Percentiles rank a stretch among this genome's conserved stretches.
Evolutionary conservation across 64 coral and sea anemone species (phyloP).

Genomic region (Porites australiensis): DNA sequence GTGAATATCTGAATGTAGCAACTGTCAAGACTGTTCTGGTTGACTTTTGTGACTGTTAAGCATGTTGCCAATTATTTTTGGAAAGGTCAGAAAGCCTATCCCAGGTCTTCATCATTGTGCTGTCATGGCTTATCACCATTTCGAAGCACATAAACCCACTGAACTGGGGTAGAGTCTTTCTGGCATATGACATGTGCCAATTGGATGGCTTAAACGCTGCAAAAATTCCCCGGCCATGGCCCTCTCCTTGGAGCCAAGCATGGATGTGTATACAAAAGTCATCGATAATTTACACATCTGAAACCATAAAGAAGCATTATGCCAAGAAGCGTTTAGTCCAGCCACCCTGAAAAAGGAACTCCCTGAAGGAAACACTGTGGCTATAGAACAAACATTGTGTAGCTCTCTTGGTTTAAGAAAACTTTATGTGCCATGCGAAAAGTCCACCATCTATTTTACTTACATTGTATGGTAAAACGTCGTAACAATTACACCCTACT

Average conservation of each 20-base stretch:
- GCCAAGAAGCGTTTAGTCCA: not conserved
- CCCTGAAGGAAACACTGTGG: slow-evolving; percentile 3
- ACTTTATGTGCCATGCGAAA: slow-evolving; percentile 23
- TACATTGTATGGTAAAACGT: slow-evolving; percentile 9
- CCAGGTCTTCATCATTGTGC: slow-evolving; percentile 4
- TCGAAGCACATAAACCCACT: not conserved
- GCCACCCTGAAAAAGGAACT: not conserved
- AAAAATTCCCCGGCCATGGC: not conserved
- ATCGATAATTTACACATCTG: slow-evolving; percentile 14
- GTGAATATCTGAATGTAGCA: too few relatives aligned
- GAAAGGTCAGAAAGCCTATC: slow-evolving; percentile 20
- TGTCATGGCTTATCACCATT: not conserved
- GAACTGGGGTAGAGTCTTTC: not conserved
- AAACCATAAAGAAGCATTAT: not conserved
- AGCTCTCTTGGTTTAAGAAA: slow-evolving; percentile 17
- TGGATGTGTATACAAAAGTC: slow-evolving; percentile 31
- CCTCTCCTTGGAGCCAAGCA: not conserved
- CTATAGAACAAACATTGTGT: slow-evolving; percentile 37
- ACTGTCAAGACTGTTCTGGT: too few relatives aligned
- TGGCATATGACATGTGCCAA: slow-evolving; percentile 44
- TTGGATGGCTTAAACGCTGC: slow-evolving; percentile 14
- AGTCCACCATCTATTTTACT: slow-evolving; percentile 17
- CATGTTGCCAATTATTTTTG: not conserved
- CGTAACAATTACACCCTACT: slow-evolving; percentile 15
- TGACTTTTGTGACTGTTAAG: too few relatives aligned